Evolutionary conservation across 1,140 invertebrate genomes (phyloP), one percentile per base, ranked within the genome.

Genomic region (Condylostylus longicornis): DNA sequence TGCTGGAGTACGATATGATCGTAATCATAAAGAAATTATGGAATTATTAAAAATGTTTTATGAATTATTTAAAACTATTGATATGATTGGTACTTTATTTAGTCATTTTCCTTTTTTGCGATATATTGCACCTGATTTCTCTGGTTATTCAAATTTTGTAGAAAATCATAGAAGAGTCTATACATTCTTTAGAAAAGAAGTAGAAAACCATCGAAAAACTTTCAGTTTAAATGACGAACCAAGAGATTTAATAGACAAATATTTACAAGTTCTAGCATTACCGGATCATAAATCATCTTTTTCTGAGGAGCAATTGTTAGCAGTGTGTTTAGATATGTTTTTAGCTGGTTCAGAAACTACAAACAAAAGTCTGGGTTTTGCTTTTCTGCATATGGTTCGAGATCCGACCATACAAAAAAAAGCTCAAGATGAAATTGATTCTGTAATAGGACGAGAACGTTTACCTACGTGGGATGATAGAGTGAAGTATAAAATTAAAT

Each of bases 321-420:
- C 79, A 0, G 71, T 81, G 28, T 83, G 80, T 47, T 62, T 84
- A 64, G 82, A 86, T 44, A 68, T 86, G 63, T 84, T 84, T 43
- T 77, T 85, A 62, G 82, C 81, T 19, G 82, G 82, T 1, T 78
- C 80, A 0, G 82, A 88, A 58, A 86, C 83, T 0, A 84, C 82
- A 1, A 75, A 70, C 17, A 85, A 84, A 49, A 74, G 73, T 18
- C 62, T 86, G 44, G 72, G 74, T 15, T 86, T 85, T 51, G 71
- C 75, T 27, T 78, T 91, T 35, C 69, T 86, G 34, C 77, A 82
- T 44, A 61, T 91, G 42, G 69, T 86, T 1, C 55, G 77, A 27
- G 69, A 82, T 51, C 83, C 78, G n/a, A 67, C 82, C 14, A 71
- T 87, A 2, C 85, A 89, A 49, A 69, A 64, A 37, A 80, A 77